A percentile compares a stretch with the other conserved stretches of the same genome.
Conservation (phyloP, 2,113 vertebrate genomes). For the Mesocricetus auratus region DNA sequence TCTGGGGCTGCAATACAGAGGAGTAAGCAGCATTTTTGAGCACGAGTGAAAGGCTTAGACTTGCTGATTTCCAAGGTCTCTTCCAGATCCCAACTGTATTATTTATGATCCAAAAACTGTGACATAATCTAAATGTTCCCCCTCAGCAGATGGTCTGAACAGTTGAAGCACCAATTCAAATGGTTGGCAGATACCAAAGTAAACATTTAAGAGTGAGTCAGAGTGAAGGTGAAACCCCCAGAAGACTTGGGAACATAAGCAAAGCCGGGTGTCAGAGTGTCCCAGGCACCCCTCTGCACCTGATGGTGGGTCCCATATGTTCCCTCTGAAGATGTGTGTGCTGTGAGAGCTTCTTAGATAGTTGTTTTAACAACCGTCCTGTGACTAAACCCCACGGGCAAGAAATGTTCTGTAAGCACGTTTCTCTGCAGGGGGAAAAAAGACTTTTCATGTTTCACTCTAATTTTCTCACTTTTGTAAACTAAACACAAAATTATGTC, state of each 20-base stretch:
- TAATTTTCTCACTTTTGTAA: constrained; percentile 59
- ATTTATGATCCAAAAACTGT: constrained; percentile 4
- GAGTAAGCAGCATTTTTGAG: not conserved
- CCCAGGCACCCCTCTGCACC: not conserved
- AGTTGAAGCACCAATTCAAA: constrained; percentile 64
- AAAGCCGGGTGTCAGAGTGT: not conserved
- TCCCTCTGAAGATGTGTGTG: not conserved
- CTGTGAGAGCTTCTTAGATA: constrained; percentile 3
- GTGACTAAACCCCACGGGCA: constrained; percentile 26
- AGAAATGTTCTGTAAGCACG: constrained; percentile 51
- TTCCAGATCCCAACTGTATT: not conserved
- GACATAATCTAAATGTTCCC: constrained; percentile 28
- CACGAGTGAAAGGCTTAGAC: not conserved
- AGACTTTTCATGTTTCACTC: not conserved
- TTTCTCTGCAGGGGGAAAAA: not conserved
- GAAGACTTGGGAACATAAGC: not conserved
- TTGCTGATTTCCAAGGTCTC: constrained; percentile 2
- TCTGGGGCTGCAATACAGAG: not conserved
- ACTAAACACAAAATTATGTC: not conserved
- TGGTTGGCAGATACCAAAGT: constrained; percentile 74
- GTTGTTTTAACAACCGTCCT: constrained; percentile 49
- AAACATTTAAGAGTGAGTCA: constrained; percentile 73
- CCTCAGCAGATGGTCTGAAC: constrained; percentile 71
- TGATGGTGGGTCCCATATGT: not conserved
- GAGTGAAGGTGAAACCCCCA: constrained; percentile 68